Conservation (phyloP, 2,113 vertebrate species). For the Anarhynchus alexandrinus region DNA sequence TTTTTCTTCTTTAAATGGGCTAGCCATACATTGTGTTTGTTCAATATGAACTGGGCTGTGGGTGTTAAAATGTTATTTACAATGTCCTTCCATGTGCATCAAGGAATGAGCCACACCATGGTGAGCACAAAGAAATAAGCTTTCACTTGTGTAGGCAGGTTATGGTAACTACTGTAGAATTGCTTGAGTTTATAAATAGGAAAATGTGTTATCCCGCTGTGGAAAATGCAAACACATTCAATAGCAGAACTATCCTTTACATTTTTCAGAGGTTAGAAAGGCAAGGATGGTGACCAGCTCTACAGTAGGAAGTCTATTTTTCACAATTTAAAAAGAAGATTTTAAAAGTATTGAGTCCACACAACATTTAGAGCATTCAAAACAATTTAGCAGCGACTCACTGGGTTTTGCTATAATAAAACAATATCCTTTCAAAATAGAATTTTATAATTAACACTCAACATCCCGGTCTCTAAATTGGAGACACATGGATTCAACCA, state of each 20-base stretch:
- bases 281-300: conserved; percentile 12
- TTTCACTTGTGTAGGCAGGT: conserved; percentile 7
- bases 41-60: neutral
- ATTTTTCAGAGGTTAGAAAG: conserved; percentile 37
- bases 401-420: neutral
- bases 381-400: neutral
- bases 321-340: neutral
- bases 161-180: neutral
- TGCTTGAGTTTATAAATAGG: conserved; percentile 37
- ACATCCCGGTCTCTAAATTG: too few species aligned
- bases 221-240: conserved; percentile 51
- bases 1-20: neutral
- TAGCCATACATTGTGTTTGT: neutral
- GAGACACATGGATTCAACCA: too few species aligned
- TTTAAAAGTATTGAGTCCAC: neutral
- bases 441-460: neutral
- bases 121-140: conserved; percentile 21
- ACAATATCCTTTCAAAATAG: neutral
- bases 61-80: conserved; percentile 32
- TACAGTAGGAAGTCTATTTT: conserved; percentile 25
- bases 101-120: neutral
- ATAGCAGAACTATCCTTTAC: conserved; percentile 8
- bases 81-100: neutral
- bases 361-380: neutral
- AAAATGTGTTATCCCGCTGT: conserved; percentile 50